Base-by-base conservation (phyloP, 2,888 invertebrate species). In the Lasioglossum marginatum region DNA sequence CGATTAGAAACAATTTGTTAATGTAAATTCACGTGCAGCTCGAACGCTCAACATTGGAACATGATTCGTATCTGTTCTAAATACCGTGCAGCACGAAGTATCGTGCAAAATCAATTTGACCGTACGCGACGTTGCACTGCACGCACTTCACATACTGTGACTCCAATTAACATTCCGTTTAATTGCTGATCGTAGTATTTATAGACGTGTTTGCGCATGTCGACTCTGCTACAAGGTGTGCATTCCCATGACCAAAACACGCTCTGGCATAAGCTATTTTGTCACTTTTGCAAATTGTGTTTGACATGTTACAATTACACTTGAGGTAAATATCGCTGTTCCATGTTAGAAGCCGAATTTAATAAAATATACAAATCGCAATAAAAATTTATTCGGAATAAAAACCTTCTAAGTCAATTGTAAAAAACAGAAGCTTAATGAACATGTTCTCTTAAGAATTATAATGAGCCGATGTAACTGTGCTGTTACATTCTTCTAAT, bases 151-250 rank as follows among this genome's bases (percentile, higher is more conserved):
- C 68, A 34, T 34, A 43, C 80, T 74, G 82, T 74, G 70, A 45
- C 82, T 74, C 68, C 80, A 70, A 82, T 82, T 79, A 82, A 82
- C 80, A 82, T 82, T 82, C 82, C 82, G 27, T 37, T 82, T 73
- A 34, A 70, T 74, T 66, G 63, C 27, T 63, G 48, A 72, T 80
- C 40, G 27, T 8, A 66, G 68, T 34, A 45, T 43, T 78, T 70
- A 79, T 74, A 57, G 71, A 57, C 34, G n/a, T 66, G 79, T 79
- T 43, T 23, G 45, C 31, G 12, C 57, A 19, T 40, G 23, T 37
- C 68, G 68, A 23, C 23, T 48, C 43, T 73, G 81, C 27, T 52
- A 16, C 27, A n/a, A 72, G 45, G 66, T 19, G 72, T 73, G 31
- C 31, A 14, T 34, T 19, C n/a, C 23, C 37, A 10, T 4, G 40